A percentile compares a stretch with the other conserved stretches of the same genome.
Evolutionary conservation across 2,888 invertebrate genomes (phyloP).

Genomic region (Globia sparganii): DNA sequence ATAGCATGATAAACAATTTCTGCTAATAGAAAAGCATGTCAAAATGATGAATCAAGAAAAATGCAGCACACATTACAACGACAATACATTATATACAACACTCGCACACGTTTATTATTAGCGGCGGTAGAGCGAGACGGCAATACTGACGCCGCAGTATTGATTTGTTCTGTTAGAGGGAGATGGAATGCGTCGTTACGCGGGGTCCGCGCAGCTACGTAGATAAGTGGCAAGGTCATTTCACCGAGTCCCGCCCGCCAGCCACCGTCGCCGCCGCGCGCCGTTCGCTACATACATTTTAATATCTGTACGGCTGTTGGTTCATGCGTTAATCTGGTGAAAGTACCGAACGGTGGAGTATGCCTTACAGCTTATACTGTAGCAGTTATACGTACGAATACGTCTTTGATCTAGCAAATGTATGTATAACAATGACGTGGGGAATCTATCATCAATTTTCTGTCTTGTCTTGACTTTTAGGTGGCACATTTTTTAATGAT

Average conservation of each 20-base stretch:
- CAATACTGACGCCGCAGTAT: constrained; percentile 73
- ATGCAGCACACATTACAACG: constrained; percentile 74
- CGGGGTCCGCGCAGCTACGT: constrained; percentile 75
- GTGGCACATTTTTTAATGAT: not conserved
- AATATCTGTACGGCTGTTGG: constrained; percentile 56
- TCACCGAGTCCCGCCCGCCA: constrained; percentile 71
- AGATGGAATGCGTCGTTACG: constrained; percentile 72
- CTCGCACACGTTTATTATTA: constrained; percentile 83
- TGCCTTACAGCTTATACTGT: constrained; percentile 26
- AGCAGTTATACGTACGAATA: constrained; percentile 6
- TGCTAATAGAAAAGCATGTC: constrained; percentile 63
- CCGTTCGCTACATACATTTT: constrained; percentile 63
- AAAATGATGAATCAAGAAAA: constrained; percentile 74
- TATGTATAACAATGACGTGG: constrained; percentile 3
- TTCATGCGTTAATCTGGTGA: constrained; percentile 65
- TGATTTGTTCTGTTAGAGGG: constrained; percentile 77
- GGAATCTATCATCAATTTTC: not conserved
- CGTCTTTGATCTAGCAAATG: constrained; percentile 16
- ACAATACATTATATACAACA: constrained; percentile 64
- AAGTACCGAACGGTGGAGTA: constrained; percentile 64
- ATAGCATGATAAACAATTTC: constrained; percentile 26
- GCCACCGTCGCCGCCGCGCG: constrained; percentile 45
- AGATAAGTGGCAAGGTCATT: constrained; percentile 88
- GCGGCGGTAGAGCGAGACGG: constrained; percentile 76
- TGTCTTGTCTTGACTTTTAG: not conserved